Conservation (phyloP, 2,797 vertebrate species). For the Muraenolepis orangiensis region DNA sequence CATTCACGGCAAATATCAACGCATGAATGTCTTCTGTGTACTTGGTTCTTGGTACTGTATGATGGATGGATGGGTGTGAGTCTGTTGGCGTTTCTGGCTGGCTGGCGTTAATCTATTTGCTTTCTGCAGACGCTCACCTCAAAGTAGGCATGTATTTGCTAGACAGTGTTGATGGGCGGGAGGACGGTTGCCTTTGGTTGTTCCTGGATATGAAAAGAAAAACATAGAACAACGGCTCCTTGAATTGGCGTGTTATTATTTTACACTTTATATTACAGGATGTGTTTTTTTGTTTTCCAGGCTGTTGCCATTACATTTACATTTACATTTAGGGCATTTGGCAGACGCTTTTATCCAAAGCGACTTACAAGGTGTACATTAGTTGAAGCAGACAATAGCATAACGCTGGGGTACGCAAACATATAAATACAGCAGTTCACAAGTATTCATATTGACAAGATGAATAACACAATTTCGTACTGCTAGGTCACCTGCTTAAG, state of each 20-base stretch:
- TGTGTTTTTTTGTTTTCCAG: neutral
- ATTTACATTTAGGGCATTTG: too few relatives aligned
- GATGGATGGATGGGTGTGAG: neutral
- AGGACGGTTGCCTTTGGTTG: neutral
- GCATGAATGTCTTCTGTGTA: neutral
- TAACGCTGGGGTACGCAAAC: too few relatives aligned
- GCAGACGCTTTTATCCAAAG: neutral
- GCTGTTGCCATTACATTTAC: neutral
- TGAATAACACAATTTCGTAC: too few relatives aligned
- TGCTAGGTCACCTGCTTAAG: too few relatives aligned
- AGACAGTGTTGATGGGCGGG: neutral
- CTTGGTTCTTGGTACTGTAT: neutral
- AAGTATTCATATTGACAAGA: too few relatives aligned
- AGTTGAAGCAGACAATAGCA: too few relatives aligned
- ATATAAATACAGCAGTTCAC: too few relatives aligned
- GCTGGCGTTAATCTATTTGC: neutral
- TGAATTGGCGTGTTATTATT: neutral
- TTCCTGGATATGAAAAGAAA: neutral
- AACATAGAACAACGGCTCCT: neutral
- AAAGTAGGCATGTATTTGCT: neutral
- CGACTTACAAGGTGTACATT: too few relatives aligned
- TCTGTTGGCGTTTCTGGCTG: too few relatives aligned
- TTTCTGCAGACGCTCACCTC: neutral
- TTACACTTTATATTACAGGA: neutral
- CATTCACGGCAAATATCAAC: constrained; percentile 7